Evolutionary conservation across 2,797 vertebrate species (phyloP), one percentile per base, ranked within the genome.

Genomic region (Betta splendens): DNA sequence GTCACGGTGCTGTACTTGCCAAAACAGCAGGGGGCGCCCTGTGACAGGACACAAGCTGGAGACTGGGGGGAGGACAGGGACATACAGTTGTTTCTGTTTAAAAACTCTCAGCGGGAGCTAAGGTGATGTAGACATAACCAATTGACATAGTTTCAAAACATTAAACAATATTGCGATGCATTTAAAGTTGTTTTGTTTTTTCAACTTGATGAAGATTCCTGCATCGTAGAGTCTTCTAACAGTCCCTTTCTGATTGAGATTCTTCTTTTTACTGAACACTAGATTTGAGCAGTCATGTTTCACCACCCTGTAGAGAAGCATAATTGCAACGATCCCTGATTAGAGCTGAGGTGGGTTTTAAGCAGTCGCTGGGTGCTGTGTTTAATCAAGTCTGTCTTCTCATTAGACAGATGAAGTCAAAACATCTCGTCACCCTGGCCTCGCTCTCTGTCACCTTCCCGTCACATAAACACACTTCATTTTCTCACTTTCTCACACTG

Each of bases 281-380:
- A 44, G 39, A 16, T 56, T 64, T 64, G 23, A 32, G 20, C 33
- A 50, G 31, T 51, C 45, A 6, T 43, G 43, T 69, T 69, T 36
- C 21, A 25, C 35, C 39, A 39, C 33, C 61, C 71, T 23, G 26
- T 12, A 42, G 57, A 46, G 71, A 78, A 25, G 1, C 7, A 2
- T 69, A 35, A 76, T 74, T 74, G 39, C 67, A 59, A 48, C 28
- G 56, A 68, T 73, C 44, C 65, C 64, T 80, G 71, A 85, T 81
- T 64, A 69, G 38, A 55, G 37, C 47, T 45, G 28, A 9, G 45
- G 46, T 35, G 45, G 36, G 32, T 23, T 57, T 61, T 33, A 36
- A 18, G 23, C 20, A 47, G 55, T 69, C 46, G 22, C 31, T 8
- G 36, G 46, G 48, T 39, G 26, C 39, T 23, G 55, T 46, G 36